Percentiles rank a stretch among this genome's conserved stretches.
Conservation (phyloP, 2,113 vertebrate species). For the Bujurquina vittata region DNA sequence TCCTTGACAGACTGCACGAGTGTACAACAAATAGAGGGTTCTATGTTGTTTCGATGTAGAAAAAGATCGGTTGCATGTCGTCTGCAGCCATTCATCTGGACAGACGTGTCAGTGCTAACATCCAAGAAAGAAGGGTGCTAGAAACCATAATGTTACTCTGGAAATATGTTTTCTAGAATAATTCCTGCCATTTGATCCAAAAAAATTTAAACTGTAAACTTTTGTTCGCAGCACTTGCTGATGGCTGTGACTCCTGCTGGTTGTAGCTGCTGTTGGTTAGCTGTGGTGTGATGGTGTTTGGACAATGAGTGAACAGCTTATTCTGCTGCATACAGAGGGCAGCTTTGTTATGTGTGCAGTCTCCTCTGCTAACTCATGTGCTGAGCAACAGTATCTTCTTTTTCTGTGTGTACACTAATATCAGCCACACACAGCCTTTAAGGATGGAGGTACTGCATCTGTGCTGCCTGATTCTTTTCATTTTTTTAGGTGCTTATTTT, state of each 20-base stretch:
- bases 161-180: neutral
- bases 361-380: conserved; percentile 17
- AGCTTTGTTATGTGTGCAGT: conserved; percentile 38
- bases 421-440: neutral
- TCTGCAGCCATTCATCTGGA: neutral
- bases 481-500: neutral
- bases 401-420: neutral
- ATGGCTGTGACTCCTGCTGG: neutral
- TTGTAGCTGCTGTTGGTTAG: neutral
- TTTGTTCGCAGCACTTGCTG: neutral
- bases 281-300: conserved; percentile 30
- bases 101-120: neutral
- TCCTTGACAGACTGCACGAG: neutral
- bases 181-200: neutral
- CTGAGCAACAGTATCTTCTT: neutral
- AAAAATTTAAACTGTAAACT: neutral
- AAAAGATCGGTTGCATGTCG: neutral
- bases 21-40: neutral
- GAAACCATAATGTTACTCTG: neutral
- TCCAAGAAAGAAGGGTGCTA: neutral
- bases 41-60: neutral
- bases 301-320: conserved; percentile 36
- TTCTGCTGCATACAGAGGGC: conserved; percentile 27
- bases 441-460: neutral
- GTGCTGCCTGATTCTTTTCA: neutral